Evolutionary conservation across 2,113 vertebrate species (phyloP).

Genomic region (Ariopsis seemanni): DNA sequence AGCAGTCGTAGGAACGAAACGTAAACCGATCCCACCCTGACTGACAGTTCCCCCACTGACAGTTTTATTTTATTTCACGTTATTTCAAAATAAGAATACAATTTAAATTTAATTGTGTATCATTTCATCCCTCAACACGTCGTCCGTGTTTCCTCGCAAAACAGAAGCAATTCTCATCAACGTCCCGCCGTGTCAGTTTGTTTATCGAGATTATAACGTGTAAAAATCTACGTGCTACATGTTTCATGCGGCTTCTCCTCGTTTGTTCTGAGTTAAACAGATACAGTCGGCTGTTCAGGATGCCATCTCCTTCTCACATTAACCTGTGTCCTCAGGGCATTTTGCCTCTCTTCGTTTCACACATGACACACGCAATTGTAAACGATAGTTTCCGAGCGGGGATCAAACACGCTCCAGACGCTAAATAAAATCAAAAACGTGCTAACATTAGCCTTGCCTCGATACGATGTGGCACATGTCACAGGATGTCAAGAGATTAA

Average conservation of each 20-base stretch:
- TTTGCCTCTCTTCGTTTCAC: conserved; percentile 55
- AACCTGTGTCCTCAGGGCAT: conserved; percentile 61
- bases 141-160: conserved; percentile 36
- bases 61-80: conserved; percentile 44
- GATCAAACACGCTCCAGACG: conserved; percentile 52
- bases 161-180: conserved; percentile 46
- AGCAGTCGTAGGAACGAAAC: conserved; percentile 66
- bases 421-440: conserved; percentile 57
- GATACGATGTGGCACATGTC: conserved; percentile 35
- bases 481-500: conserved; percentile 49
- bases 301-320: conserved; percentile 44
- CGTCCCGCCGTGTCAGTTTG: conserved; percentile 51
- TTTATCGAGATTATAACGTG: conserved; percentile 58
- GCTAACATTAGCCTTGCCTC: conserved; percentile 37
- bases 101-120: background rate
- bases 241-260: conserved; percentile 52
- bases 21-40: conserved; percentile 62
- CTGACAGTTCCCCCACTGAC: conserved; percentile 66
- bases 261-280: conserved; percentile 54
- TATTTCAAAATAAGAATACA: background rate
- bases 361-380: conserved; percentile 52
- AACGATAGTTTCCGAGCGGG: conserved; percentile 52
- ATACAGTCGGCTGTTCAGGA: conserved; percentile 40
- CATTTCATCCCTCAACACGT: background rate
- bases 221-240: conserved; percentile 52